These are phyloP conservation scores for Excalfactoria chinensis DNA, from an alignment of 2,113 vertebrate genomes.

Conservation along the genomic window DNA sequence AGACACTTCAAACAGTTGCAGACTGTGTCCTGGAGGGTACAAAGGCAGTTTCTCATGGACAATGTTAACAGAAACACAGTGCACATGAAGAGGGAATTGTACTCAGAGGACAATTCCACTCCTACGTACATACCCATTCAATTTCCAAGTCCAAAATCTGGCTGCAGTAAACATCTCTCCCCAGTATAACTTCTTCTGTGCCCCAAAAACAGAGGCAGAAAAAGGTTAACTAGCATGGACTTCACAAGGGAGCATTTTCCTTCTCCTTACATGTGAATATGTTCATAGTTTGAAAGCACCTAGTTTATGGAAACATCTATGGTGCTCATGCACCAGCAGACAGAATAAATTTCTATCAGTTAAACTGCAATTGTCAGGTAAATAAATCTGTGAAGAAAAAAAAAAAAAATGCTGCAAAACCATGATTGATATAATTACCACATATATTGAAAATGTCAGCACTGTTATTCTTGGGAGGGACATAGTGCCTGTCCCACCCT, in stretches of 20 bases:
- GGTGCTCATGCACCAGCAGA: neutral
- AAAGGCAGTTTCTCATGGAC: slow-evolving; percentile 2
- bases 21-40: slow-evolving; percentile 9
- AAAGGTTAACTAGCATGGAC: neutral
- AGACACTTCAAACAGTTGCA: neutral
- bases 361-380: neutral
- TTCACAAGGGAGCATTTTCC: neutral
- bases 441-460: neutral
- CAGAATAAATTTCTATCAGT: neutral
- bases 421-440: neutral
- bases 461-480: neutral
- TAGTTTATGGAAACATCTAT: neutral
- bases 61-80: neutral
- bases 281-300: neutral
- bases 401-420: neutral
- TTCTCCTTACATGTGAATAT: neutral
- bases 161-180: neutral
- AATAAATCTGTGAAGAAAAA: neutral
- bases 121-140: neutral
- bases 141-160: neutral
- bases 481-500: neutral
- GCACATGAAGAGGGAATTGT: neutral
- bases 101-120: neutral
- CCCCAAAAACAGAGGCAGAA: neutral
- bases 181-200: neutral